Evolutionary conservation across 2,888 invertebrate genomes (phyloP), one percentile per base, ranked within the genome.

Genomic region (Eristalis intricaria): DNA sequence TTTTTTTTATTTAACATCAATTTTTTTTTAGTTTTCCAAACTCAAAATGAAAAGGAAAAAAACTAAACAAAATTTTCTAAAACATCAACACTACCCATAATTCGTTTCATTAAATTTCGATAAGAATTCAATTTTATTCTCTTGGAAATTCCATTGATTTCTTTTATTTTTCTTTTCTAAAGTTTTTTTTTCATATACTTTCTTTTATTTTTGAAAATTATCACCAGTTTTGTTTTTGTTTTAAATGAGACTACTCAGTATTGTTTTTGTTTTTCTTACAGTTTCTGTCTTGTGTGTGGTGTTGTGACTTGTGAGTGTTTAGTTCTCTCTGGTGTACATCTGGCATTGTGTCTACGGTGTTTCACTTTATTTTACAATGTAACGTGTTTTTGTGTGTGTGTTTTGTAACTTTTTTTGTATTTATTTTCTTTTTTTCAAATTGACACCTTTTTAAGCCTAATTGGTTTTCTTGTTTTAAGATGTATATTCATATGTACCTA

Each of bases 231-330:
- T 43, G 15, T 43, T 19, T 50, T n/a, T n/a, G 50, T 50, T 50
- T 50, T 50, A 90, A 90, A 90, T 92, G 91, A 91, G 90, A 91
- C 91, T 92, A 91, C 90, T 91, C 91, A 90, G 86, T 79, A 70
- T 66, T 43, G 60, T 63, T 82, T 66, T 77, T 32, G 32, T 65
- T 63, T 82, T 66, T 77, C 15, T 79, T 65, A 43, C n/a, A 29
- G 50, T 61, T 58, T 50, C 40, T 75, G 58, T 73, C 65, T 68
- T 76, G 78, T 84, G 50, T 83, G 65, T 75, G 61, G 74, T 40
- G 64, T 61, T 75, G 38, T 74, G 29, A 73, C 56, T 68, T 81
- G 61, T 38, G 29, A 29, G 19, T 64, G 58, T 63, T 35, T 69
- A 26, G 7, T 43, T 43, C 43, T 70, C 10, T 71, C 65, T 66